A percentile compares a stretch with the other conserved stretches of the same genome.
Conservation (phyloP, 2,888 invertebrate species). For the Trichogramma evanescens region DNA sequence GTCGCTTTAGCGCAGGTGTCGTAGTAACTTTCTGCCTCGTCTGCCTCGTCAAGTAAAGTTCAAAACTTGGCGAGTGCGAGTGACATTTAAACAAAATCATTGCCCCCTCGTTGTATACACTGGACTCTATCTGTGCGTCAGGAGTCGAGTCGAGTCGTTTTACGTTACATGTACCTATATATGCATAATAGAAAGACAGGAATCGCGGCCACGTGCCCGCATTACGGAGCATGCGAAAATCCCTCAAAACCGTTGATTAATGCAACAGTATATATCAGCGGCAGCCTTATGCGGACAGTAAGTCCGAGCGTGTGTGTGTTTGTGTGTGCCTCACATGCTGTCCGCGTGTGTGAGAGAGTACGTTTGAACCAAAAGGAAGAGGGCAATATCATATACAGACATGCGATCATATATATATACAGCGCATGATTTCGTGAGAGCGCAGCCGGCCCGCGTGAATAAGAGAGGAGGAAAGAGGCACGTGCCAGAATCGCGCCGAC, state of each 20-base stretch:
- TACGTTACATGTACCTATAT: too few species aligned
- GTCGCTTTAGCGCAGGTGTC: too few species aligned
- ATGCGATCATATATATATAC: background rate
- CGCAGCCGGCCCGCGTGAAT: slow-evolving; percentile 2
- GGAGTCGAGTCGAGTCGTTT: too few species aligned
- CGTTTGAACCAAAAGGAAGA: background rate
- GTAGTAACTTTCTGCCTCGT: too few species aligned
- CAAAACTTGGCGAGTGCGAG: too few species aligned
- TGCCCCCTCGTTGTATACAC: too few species aligned
- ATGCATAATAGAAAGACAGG: too few species aligned
- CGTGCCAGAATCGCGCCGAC: slow-evolving; percentile 38
- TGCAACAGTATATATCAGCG: slow-evolving; percentile 1
- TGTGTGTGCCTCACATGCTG: background rate
- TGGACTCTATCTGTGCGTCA: too few species aligned
- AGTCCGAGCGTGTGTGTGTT: background rate
- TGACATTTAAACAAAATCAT: too few species aligned
- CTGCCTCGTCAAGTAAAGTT: too few species aligned
- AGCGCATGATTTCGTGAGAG: slow-evolving; percentile 22
- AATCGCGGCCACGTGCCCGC: too few species aligned
- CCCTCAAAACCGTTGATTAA: slow-evolving; percentile 9
- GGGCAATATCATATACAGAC: too few species aligned
- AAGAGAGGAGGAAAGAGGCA: slow-evolving; percentile 28
- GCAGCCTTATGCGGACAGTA: background rate
- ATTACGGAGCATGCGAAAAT: slow-evolving; percentile 10
- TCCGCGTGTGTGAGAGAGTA: background rate